Conservation (phyloP, 2,888 invertebrate genomes). For the Drosophila paramelanica region DNA sequence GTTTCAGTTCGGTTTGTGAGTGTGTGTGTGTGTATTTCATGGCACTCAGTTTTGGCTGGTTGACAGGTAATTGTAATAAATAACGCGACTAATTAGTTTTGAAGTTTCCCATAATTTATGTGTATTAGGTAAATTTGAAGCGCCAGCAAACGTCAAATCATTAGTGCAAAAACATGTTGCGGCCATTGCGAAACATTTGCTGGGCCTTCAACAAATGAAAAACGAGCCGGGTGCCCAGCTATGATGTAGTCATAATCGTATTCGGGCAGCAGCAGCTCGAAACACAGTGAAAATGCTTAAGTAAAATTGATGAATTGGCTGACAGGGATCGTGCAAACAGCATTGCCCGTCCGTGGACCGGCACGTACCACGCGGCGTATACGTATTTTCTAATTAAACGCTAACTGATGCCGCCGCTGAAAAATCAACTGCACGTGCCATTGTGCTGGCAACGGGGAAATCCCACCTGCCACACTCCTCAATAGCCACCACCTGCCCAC, state of each 20-base stretch:
- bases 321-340: slow-evolving; percentile 48
- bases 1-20: slow-evolving; percentile 26
- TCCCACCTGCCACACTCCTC: slow-evolving; percentile 5
- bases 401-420: slow-evolving; percentile 33
- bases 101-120: slow-evolving; percentile 63
- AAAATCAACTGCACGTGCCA: slow-evolving; percentile 71
- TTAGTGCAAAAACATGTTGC: slow-evolving; percentile 37
- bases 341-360: slow-evolving; percentile 2
- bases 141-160: slow-evolving; percentile 36
- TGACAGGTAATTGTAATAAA: slow-evolving; percentile 76
- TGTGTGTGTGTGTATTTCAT: slow-evolving; percentile 26
- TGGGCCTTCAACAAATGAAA: slow-evolving; percentile 4
- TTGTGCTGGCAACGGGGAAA: slow-evolving; percentile 27
- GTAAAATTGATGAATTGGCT: slow-evolving; percentile 73
- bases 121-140: slow-evolving; percentile 57
- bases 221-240: slow-evolving; percentile 12
- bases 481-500: slow-evolving; percentile 44
- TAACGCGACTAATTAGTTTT: slow-evolving; percentile 70
- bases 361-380: slow-evolving; percentile 70
- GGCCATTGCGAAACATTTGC: slow-evolving; percentile 20
- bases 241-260: slow-evolving; percentile 40
- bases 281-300: slow-evolving; percentile 42
- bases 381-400: slow-evolving; percentile 77
- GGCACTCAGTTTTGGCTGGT: slow-evolving; percentile 38
- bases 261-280: slow-evolving; percentile 24